Base-by-base conservation (phyloP, 2,888 invertebrate genomes). In the Himalopsyche kuldschensis region DNA sequence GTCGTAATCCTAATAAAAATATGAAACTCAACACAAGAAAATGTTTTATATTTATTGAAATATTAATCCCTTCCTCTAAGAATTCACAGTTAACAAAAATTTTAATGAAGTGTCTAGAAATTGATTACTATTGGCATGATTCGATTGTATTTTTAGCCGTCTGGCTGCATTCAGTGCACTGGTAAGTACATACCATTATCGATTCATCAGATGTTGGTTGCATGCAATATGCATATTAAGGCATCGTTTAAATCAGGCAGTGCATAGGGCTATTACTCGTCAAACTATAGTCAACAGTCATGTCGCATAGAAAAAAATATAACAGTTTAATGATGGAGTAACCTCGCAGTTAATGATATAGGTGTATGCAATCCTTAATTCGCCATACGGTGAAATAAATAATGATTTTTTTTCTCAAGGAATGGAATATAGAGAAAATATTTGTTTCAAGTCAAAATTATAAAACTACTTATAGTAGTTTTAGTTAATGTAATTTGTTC, bases 191-290 rank as follows among this genome's bases (percentile, higher is more conserved):
- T n/a, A n/a, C 35, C 15, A 48, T 32, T 77, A 82, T 82, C 41
- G 82, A 82, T 82, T 82, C 15, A 31, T 31, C 78, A 32, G 30
- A 24, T 27, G 69, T n/a, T 30, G 20, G 41, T 69, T n/a, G 78
- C 82, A 46, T 82, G 82, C 82, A 46, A 63, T 69, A 31, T 78
- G 82, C 82, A 82, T 82, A 82, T 82, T 82, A 82, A 82, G 31
- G 30, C 10, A 30, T 27, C 41, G 31, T 69, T 69, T 17, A 69
- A 82, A 27, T 20, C 75, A 75, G 17, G 30, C 1, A 75, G 55
- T 55, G 55, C 55, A 55, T 55, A 20, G 20, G n/a, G 55, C 20
- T 55, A 55, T 55, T 55, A 55, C 55, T 55, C 5, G 55, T 55
- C n/a, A 10, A 55, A 24, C 24, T 55, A 55, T 24, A 55, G 24